These are phyloP conservation scores for Megalurothrips usitatus DNA, from an alignment of 2,888 invertebrate genomes.

Conservation along the genomic window DNA sequence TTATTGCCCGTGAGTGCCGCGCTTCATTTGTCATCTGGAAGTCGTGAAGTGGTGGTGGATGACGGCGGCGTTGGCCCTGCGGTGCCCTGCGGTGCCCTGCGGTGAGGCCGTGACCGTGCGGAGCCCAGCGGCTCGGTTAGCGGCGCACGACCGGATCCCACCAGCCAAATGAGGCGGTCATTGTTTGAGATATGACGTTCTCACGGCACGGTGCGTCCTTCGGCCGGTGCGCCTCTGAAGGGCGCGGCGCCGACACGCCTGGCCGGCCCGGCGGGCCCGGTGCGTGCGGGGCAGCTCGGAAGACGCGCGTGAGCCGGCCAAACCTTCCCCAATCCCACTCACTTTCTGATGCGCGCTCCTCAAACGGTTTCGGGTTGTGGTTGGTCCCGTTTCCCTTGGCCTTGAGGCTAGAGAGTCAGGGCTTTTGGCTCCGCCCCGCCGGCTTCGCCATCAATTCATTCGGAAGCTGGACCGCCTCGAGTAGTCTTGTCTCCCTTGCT, in stretches of 20 bases:
- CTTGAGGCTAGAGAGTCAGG: not conserved
- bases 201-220: not conserved
- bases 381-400: not conserved
- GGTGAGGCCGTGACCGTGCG: too few relatives aligned
- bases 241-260: not conserved
- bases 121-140: too few relatives aligned
- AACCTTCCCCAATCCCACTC: too few relatives aligned
- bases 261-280: too few relatives aligned
- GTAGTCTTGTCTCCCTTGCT: not conserved
- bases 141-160: not conserved
- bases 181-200: slow-evolving; percentile 17
- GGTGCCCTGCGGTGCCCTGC: too few relatives aligned
- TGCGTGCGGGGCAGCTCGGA: too few relatives aligned
- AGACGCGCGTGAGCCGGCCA: too few relatives aligned
- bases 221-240: not conserved
- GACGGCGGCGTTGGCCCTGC: too few relatives aligned
- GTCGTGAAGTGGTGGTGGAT: too few relatives aligned
- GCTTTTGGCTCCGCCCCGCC: not conserved
- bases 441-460: not conserved
- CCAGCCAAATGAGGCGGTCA: slow-evolving; percentile 3
- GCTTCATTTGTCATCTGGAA: too few relatives aligned
- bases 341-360: not conserved
- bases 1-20: too few relatives aligned
- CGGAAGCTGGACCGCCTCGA: not conserved
- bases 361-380: not conserved